Conservation (phyloP, 1,140 invertebrate genomes). For the Heterodera schachtii region DNA sequence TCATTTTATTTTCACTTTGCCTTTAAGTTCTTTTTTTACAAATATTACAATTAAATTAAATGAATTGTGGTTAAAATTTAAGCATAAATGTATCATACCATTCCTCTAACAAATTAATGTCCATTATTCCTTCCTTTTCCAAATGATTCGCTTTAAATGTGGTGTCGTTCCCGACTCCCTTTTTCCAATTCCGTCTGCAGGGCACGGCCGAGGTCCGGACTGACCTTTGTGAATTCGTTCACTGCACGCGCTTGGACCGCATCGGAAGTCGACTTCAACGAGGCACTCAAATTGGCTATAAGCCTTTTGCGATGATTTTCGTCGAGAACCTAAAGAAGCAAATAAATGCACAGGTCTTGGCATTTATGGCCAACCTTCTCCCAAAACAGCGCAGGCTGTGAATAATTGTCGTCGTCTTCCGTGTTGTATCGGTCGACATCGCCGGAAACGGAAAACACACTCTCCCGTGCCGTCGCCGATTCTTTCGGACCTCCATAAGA, state of each 20-base stretch:
- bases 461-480: slow-evolving; percentile 40
- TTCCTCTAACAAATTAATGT: neutral
- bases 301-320: slow-evolving; percentile 75
- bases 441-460: slow-evolving; percentile 67
- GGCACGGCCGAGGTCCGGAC: slow-evolving; percentile 67
- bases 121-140: too few relatives aligned
- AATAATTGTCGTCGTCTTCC: slow-evolving; percentile 84
- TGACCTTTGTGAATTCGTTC: slow-evolving; percentile 67
- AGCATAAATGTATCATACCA: neutral
- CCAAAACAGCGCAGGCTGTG: slow-evolving; percentile 81
- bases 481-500: slow-evolving; percentile 82
- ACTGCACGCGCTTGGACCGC: slow-evolving; percentile 77
- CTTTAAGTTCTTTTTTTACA: too few relatives aligned
- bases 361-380: slow-evolving; percentile 67
- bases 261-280: slow-evolving; percentile 77
- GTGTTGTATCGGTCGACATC: slow-evolving; percentile 68
- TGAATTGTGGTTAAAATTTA: too few relatives aligned
- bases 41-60: too few relatives aligned
- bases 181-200: slow-evolving; percentile 51
- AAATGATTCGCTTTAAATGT: neutral
- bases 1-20: too few relatives aligned
- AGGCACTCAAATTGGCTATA: slow-evolving; percentile 79
- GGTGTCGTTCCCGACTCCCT: neutral
- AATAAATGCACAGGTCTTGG: neutral
- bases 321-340: slow-evolving; percentile 73